Conservation (phyloP, 2,888 invertebrate species). For the Drosophila prolongata region DNA sequence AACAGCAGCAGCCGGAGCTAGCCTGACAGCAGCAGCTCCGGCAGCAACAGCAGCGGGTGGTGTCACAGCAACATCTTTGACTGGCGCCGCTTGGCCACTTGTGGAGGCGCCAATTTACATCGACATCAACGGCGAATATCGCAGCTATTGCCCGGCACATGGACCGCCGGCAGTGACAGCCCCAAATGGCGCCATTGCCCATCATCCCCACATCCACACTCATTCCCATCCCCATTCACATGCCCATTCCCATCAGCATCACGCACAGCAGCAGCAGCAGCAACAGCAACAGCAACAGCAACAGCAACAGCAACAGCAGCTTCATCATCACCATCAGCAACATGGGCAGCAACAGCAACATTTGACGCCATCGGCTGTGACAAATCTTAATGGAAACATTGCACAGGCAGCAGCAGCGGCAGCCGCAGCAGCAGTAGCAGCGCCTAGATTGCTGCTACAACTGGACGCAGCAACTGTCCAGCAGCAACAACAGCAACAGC, state of each 20-base stretch:
- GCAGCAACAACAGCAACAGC: slow-evolving; percentile 59
- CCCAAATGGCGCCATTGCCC: slow-evolving; percentile 57
- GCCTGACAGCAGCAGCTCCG: slow-evolving; percentile 50
- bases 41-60: slow-evolving; percentile 68
- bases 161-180: slow-evolving; percentile 72
- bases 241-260: slow-evolving; percentile 39
- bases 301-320: slow-evolving; percentile 44
- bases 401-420: slow-evolving; percentile 56
- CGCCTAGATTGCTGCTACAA: slow-evolving; percentile 88
- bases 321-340: slow-evolving; percentile 44
- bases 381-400: slow-evolving; percentile 72
- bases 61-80: slow-evolving; percentile 73
- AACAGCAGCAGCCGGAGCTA: slow-evolving; percentile 64
- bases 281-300: slow-evolving; percentile 33
- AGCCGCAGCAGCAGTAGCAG: slow-evolving; percentile 40
- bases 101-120: slow-evolving; percentile 87
- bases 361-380: slow-evolving; percentile 55
- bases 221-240: slow-evolving; percentile 37
- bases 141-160: slow-evolving; percentile 85
- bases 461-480: slow-evolving; percentile 91
- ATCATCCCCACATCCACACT: slow-evolving; percentile 53
- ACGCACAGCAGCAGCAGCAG: slow-evolving; percentile 35
- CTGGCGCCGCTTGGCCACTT: slow-evolving; percentile 83
- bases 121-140: slow-evolving; percentile 87
- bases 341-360: slow-evolving; percentile 55